phyloP scores from a whole-genome alignment of 2,888 invertebrate genomes.

The Drosophila parthenogenetica region DNA sequence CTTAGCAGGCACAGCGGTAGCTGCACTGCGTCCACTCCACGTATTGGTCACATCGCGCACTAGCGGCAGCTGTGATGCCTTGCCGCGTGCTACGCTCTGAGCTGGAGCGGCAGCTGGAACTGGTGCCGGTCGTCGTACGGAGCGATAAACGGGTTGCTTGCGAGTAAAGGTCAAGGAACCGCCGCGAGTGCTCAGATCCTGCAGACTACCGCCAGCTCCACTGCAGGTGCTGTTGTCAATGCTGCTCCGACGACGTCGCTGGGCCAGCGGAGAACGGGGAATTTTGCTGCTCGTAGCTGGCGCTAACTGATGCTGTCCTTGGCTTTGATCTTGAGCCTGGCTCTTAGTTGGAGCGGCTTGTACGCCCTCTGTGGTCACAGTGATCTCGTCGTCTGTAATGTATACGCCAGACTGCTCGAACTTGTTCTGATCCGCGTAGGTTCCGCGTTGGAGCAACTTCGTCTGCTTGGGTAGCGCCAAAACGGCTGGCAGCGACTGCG shows the following conservation, averaged over 20 bases:
- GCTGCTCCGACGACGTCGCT: conserved; percentile 83
- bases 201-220: conserved; percentile 79
- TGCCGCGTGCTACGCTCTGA: conserved; percentile 43
- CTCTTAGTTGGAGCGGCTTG: background rate
- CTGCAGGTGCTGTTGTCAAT: conserved; percentile 81
- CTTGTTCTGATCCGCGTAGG: conserved; percentile 56
- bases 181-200: conserved; percentile 78
- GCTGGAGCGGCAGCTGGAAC: conserved; percentile 78
- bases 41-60: conserved; percentile 88
- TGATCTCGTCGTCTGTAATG: conserved; percentile 85
- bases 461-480: conserved; percentile 50
- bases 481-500: conserved; percentile 80
- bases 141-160: conserved; percentile 84
- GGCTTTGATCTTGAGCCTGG: background rate
- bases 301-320: background rate
- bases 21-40: conserved; percentile 89
- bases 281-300: conserved; percentile 83
- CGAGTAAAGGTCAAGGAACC: conserved; percentile 80
- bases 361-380: conserved; percentile 84
- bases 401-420: conserved; percentile 84
- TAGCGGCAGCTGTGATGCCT: conserved; percentile 54
- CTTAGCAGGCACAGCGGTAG: conserved; percentile 77
- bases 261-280: conserved; percentile 83
- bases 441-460: background rate
- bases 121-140: conserved; percentile 82